phyloP scores from a whole-genome alignment of 2,888 invertebrate genomes.

The Lasioglossum figueresi region DNA sequence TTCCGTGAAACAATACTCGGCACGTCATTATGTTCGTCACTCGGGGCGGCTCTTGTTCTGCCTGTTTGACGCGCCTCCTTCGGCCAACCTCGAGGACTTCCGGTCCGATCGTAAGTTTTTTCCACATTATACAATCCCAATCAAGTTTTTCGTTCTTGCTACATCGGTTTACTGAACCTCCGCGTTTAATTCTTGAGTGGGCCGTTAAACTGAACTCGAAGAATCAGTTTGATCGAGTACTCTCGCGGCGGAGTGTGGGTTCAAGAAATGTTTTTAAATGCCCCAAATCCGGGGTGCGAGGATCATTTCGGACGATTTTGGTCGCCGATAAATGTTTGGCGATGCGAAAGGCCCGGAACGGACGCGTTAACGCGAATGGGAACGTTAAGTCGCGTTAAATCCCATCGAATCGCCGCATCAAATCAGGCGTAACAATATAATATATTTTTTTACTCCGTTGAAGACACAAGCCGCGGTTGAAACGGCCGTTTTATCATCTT shows the following conservation, averaged over 20 bases:
- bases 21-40: conserved; percentile 37
- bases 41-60: neutral
- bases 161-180: too few relatives aligned
- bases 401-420: conserved; percentile 28
- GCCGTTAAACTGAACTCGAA: neutral
- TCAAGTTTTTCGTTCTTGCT: neutral
- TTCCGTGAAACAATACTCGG: conserved; percentile 62
- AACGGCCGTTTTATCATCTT: conserved; percentile 33
- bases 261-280: neutral
- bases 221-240: neutral
- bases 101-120: neutral
- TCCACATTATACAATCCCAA: neutral
- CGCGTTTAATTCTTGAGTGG: too few relatives aligned
- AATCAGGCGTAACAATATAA: conserved; percentile 39
- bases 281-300: neutral
- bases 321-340: neutral
- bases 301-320: neutral
- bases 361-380: neutral
- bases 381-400: conserved; percentile 28
- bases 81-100: neutral
- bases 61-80: neutral
- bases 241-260: neutral
- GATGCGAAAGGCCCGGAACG: neutral
- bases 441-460: conserved; percentile 21
- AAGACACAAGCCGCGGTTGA: neutral